Base-by-base conservation (phyloP, 2,888 invertebrate species). In the Megaustenia siamemsis region DNA sequence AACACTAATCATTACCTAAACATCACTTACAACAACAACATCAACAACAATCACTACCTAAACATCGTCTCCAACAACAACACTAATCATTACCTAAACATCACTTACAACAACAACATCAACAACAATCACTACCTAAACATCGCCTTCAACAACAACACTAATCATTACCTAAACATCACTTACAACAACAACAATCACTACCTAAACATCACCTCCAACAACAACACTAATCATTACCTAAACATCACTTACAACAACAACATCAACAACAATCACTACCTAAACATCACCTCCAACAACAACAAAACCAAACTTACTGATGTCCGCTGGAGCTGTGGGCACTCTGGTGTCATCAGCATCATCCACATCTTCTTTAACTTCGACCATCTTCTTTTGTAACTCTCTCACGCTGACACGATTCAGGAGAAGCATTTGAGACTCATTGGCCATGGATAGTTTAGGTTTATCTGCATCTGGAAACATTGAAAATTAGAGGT, bases 361-460 rank as follows among this genome's bases (percentile, higher is more conserved):
- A 75, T 81, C 85, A 69, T 63, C 60, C 21, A 53, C 53, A 21
- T 81, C 63, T 10, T 38, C 66, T 38, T 49, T 68, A 6, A 81
- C 86, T 35, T 89, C 88, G 10, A 76, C 69, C 95, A 96, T 79
- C 95, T 94, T 83, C 94, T 94, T 85, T 53, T 90, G 87, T 76
- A 98, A 94, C 96, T 96, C 96, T 86, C 95, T 94, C 0, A 98
- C 96, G 87, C 98, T 98, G 0, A 96, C 95, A 89, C 95, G 95
- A 93, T 97, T 97, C 80, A 98, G 95, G 76, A 98, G 94, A 77
- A 99, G 95, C 94, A 91, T 93, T 89, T 93, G 93, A 1, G 92
- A 92, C 87, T 93, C 92, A 85, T 94, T 94, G 32, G 93, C 92
- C 78, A 93, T 89, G 1, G 93, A 92, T 78, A 93, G 84, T 66